These are phyloP conservation scores for Drosophila hydei DNA, from an alignment of 1,140 invertebrate genomes.

Conservation along the genomic window DNA sequence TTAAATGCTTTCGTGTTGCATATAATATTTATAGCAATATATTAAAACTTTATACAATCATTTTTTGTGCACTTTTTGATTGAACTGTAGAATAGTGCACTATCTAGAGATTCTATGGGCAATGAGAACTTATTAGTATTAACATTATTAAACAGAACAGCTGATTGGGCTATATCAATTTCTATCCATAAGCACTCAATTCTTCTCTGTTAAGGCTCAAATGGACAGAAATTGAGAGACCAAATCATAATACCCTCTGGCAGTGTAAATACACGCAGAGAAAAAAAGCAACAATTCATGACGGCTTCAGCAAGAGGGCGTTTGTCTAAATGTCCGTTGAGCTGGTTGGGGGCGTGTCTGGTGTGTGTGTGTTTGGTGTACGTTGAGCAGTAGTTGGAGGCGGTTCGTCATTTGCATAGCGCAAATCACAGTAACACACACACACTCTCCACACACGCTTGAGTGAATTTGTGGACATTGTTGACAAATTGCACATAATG, in stretches of 20 bases:
- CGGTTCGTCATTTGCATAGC: conserved; percentile 60
- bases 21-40: no score
- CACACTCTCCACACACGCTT: conserved; percentile 56
- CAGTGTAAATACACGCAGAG: background rate
- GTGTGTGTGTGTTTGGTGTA: conserved; percentile 6
- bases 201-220: no score
- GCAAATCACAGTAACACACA: conserved; percentile 48
- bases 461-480: conserved; percentile 74
- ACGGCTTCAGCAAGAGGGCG: conserved; percentile 15
- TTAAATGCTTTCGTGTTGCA: no score
- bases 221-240: no score
- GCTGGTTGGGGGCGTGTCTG: conserved; percentile 24
- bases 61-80: no score
- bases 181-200: no score
- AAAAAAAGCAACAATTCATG: background rate
- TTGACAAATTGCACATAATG: conserved; percentile 84
- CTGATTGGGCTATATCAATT: no score
- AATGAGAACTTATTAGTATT: no score
- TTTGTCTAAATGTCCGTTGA: conserved; percentile 26
- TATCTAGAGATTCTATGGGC: no score
- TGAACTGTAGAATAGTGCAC: no score
- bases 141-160: no score
- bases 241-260: background rate
- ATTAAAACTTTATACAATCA: no score
- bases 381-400: conserved; percentile 9